These are phyloP conservation scores for Mandrillus leucophaeus DNA, from an alignment of 2,113 vertebrate genomes.

Conservation along the genomic window DNA sequence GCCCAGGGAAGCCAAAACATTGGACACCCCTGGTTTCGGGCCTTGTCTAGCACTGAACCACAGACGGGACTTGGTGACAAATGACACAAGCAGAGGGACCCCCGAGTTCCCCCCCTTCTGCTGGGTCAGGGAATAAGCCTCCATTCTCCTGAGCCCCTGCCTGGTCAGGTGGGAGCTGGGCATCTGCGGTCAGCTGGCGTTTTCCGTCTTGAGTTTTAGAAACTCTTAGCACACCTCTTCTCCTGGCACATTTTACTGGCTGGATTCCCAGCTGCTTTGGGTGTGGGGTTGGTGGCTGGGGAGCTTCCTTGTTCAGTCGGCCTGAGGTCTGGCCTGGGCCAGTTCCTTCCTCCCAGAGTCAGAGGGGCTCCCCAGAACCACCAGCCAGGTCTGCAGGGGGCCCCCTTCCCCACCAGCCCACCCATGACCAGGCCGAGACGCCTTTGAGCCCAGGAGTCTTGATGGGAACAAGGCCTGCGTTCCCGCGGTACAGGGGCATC, in stretches of 20 bases:
- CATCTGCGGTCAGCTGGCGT: background rate
- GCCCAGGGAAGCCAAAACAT: no score
- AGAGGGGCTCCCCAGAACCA: background rate
- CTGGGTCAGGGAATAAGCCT: background rate
- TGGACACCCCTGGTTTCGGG: background rate
- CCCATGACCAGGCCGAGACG: background rate
- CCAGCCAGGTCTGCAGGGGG: background rate
- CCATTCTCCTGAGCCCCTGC: no score
- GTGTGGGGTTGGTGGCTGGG: background rate
- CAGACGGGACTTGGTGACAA: background rate
- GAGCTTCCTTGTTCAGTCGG: background rate
- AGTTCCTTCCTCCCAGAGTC: background rate
- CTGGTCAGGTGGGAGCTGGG: background rate
- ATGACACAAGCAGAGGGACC: rapidly evolving
- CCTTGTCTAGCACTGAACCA: rapidly evolving
- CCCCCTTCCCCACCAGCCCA: background rate
- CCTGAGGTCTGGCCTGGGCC: rapidly evolving
- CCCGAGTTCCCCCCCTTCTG: no score
- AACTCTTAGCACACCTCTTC: background rate
- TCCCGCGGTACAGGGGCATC: background rate
- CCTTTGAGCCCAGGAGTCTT: background rate
- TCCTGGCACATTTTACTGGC: background rate
- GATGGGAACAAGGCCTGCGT: rapidly evolving
- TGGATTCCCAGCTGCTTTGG: background rate
- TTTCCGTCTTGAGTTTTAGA: background rate